Evolutionary conservation across 2,113 vertebrate species (phyloP).

Genomic region (Oryzias curvinotus): DNA sequence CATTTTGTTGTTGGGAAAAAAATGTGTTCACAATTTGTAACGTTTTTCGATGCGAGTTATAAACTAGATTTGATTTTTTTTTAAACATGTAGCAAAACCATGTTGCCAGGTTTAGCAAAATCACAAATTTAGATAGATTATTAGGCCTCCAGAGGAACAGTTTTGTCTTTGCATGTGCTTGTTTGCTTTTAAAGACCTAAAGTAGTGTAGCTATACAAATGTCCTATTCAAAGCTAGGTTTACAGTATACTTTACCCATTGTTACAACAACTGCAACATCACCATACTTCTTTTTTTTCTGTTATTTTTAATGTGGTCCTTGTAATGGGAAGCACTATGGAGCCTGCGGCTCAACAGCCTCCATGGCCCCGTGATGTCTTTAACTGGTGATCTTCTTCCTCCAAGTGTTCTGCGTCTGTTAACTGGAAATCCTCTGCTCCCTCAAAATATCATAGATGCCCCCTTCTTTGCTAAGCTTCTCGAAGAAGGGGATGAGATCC

Average conservation of each 20-base stretch:
- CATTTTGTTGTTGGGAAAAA: too few relatives aligned
- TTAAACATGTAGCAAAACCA: too few relatives aligned
- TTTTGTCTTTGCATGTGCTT: background rate
- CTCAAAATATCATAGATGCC: conserved; percentile 90
- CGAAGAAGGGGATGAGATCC: conserved; percentile 95
- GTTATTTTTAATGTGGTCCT: conserved; percentile 67
- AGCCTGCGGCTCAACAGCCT: conserved; percentile 62
- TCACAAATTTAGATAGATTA: too few relatives aligned
- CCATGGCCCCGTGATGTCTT: conserved; percentile 67
- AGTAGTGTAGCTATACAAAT: conserved; percentile 4
- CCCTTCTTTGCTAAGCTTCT: conserved; percentile 92
- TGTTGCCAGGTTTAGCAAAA: too few relatives aligned
- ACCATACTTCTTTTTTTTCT: conserved; percentile 1
- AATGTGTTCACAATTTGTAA: too few relatives aligned
- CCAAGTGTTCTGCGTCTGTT: conserved; percentile 60
- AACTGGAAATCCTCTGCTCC: conserved; percentile 88
- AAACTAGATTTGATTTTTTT: too few relatives aligned
- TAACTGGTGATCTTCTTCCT: conserved; percentile 32
- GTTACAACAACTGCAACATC: conserved; percentile 33
- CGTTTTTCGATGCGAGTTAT: too few relatives aligned
- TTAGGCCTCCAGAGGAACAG: too few relatives aligned
- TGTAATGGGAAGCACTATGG: conserved; percentile 59
- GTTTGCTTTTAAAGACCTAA: conserved; percentile 1
- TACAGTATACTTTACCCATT: conserved; percentile 24
- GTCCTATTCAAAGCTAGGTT: conserved; percentile 23